A percentile compares a stretch with the other conserved stretches of the same genome.
phyloP scores from a whole-genome alignment of 35 echinoderm and acorn worm species.

The Amphiura filiformis region DNA sequence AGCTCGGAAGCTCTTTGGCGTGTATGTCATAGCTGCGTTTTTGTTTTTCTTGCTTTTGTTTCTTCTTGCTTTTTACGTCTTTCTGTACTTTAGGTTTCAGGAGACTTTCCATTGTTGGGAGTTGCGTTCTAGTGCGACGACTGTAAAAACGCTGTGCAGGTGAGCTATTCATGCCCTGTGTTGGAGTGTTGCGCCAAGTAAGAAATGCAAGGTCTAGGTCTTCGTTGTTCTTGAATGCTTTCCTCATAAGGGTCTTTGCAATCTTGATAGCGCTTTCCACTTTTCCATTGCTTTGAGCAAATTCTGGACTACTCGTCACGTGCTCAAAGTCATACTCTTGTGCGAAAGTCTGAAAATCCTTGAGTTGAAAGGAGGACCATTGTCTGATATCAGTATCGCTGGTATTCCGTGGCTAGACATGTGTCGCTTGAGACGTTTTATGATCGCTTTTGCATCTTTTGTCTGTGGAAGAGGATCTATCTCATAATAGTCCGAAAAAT shows the following conservation, averaged over 20 bases:
- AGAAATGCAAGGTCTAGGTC: conserved; percentile 49
- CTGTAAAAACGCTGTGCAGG: conserved; percentile 60
- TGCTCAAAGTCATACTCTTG: conserved; percentile 50
- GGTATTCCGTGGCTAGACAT: conserved; percentile 63
- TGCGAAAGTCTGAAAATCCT: conserved; percentile 32
- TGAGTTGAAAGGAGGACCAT: conserved; percentile 65
- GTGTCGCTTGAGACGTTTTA: conserved; percentile 41
- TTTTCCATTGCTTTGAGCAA: conserved; percentile 66
- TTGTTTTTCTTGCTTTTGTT: neutral
- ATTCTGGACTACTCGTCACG: conserved; percentile 36
- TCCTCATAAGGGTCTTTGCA: conserved; percentile 43
- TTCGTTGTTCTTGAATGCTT: conserved; percentile 17
- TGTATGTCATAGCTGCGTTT: conserved; percentile 29
- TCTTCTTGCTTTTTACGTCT: neutral
- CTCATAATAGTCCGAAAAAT: conserved; percentile 60
- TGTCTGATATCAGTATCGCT: conserved; percentile 29
- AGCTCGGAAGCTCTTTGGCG: conserved; percentile 23
- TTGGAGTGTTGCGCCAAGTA: conserved; percentile 42
- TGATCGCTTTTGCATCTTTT: conserved; percentile 18
- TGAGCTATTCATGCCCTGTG: conserved; percentile 8
- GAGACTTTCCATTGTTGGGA: conserved; percentile 40
- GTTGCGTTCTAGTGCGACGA: conserved; percentile 39
- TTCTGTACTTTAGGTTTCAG: conserved; percentile 44
- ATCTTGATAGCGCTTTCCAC: conserved; percentile 44
- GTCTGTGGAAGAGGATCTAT: conserved; percentile 7